Evolutionary conservation across 2,888 invertebrate species (phyloP).

Genomic region (Drosophila acutilabella): DNA sequence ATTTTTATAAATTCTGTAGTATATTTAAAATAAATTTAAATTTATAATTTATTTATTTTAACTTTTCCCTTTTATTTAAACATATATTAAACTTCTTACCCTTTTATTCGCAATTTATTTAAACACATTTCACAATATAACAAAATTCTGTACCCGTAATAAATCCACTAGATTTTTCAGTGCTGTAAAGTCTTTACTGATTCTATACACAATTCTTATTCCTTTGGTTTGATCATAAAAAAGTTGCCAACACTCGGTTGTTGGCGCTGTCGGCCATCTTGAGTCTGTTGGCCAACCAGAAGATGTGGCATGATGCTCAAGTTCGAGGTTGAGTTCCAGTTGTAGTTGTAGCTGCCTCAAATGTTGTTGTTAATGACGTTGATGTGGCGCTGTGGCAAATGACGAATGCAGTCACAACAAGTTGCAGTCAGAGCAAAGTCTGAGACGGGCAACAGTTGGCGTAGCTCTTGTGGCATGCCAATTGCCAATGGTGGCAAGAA

Average conservation of each 20-base stretch:
- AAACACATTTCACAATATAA: too few relatives aligned
- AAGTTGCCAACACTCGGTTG: conserved; percentile 60
- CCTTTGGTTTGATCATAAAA: conserved; percentile 30
- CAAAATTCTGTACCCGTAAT: too few relatives aligned
- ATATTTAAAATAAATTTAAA: not conserved
- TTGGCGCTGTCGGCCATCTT: conserved; percentile 74
- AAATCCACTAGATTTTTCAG: not conserved
- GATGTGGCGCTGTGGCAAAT: conserved; percentile 62
- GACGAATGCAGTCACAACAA: conserved; percentile 66
- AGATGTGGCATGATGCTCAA: conserved; percentile 50
- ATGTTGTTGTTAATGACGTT: conserved; percentile 65
- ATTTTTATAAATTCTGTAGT: too few relatives aligned
- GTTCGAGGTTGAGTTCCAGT: conserved; percentile 28
- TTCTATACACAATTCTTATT: not conserved
- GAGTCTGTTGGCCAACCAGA: conserved; percentile 72
- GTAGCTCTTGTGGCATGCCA: conserved; percentile 42
- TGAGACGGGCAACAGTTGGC: conserved; percentile 68
- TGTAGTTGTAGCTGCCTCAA: conserved; percentile 28
- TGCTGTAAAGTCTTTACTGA: not conserved
- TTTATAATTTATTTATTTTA: too few relatives aligned
- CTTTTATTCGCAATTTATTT: too few relatives aligned
- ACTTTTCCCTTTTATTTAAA: too few relatives aligned
- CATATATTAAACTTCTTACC: too few relatives aligned
- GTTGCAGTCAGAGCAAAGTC: conserved; percentile 49
- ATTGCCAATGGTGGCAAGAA: conserved; percentile 38